These are phyloP conservation scores for Zalophus californianus DNA, from an alignment of 2,797 vertebrate genomes.

Conservation along the genomic window DNA sequence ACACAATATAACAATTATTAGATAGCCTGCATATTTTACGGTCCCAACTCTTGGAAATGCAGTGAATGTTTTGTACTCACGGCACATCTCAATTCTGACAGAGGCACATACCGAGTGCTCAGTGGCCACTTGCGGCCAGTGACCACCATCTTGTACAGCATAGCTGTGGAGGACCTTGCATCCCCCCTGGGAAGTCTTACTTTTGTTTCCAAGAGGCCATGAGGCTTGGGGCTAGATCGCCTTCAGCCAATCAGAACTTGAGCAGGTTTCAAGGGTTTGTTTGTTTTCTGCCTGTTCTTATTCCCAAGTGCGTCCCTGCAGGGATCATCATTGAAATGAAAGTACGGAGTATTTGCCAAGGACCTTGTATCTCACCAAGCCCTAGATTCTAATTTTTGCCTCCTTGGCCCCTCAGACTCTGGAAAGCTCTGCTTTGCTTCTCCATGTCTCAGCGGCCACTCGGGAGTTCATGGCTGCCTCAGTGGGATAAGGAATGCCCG, in stretches of 20 bases:
- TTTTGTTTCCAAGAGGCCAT: not conserved
- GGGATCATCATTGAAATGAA: not conserved
- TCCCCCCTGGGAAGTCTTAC: not conserved
- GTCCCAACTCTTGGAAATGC: not conserved
- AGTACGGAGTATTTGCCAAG: fast-evolving
- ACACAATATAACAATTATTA: not conserved
- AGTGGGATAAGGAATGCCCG: not conserved
- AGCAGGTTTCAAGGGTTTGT: not conserved
- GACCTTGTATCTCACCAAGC: not conserved
- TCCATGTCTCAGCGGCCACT: not conserved
- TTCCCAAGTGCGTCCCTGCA: not conserved
- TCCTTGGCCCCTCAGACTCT: not conserved
- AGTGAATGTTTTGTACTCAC: not conserved
- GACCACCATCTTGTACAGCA: not conserved
- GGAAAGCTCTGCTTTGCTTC: not conserved
- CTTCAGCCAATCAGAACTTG: not conserved
- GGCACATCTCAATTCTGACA: not conserved
- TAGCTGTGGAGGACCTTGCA: fast-evolving
- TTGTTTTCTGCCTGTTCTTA: not conserved
- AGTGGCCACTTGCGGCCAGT: not conserved
- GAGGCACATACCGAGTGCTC: not conserved
- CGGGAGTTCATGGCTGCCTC: not conserved
- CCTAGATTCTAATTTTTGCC: not conserved
- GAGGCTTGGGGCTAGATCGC: not conserved
- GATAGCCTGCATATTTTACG: not conserved